A percentile compares a stretch with the other conserved stretches of the same genome.
phyloP scores from a whole-genome alignment of 2,888 invertebrate species.

The Athalia circularis region DNA sequence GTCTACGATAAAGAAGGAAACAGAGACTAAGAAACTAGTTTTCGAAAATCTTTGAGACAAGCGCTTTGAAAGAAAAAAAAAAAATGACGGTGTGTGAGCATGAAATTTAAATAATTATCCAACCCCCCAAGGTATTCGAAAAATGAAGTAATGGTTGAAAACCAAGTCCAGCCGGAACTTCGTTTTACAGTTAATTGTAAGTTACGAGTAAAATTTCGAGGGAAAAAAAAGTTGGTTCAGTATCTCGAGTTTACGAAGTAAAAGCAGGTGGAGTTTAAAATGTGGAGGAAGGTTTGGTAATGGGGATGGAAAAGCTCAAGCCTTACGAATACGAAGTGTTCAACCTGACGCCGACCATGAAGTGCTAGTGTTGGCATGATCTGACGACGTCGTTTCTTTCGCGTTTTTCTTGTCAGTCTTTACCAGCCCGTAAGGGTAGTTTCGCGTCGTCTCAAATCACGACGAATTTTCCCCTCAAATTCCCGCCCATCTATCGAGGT shows the following conservation, averaged over 20 bases:
- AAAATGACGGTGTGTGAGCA: no score
- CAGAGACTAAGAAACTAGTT: no score
- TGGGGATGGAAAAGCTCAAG: constrained; percentile 48
- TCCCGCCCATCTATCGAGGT: constrained; percentile 15
- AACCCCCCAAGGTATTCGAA: no score
- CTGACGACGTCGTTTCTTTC: constrained; percentile 51
- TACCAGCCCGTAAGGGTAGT: constrained; percentile 49
- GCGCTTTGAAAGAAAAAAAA: no score
- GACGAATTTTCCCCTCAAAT: constrained; percentile 10
- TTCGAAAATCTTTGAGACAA: no score
- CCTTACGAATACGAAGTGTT: constrained; percentile 55
- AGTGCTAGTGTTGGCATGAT: constrained; percentile 62
- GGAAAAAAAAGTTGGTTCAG: no score
- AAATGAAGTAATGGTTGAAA: no score
- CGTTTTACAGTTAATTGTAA: no score
- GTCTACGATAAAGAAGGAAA: no score
- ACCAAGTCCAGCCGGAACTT: no score
- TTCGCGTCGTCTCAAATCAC: constrained; percentile 40
- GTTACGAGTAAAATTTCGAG: no score
- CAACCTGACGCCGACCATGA: constrained; percentile 58
- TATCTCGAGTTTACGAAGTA: neutral
- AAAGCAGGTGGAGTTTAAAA: neutral
- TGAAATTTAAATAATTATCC: no score
- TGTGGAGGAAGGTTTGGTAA: constrained; percentile 39
- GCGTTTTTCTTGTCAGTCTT: constrained; percentile 50